Evolutionary conservation across 2,888 invertebrate species (phyloP).

Genomic region (Caenorhabditis parvicauda): DNA sequence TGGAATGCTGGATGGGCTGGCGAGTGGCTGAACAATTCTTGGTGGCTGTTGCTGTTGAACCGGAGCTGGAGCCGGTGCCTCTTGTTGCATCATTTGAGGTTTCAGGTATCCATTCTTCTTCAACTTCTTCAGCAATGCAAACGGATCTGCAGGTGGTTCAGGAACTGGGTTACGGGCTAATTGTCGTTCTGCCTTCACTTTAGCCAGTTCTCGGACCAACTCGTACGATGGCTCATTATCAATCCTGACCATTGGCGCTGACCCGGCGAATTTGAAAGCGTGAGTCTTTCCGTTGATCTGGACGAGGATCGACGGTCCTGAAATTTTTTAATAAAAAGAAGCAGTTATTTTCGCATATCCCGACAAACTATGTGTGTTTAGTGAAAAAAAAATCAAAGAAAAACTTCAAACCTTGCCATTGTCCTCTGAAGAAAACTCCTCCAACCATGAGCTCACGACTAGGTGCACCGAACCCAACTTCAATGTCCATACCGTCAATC

Average conservation of each 20-base stretch:
- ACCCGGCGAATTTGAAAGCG: constrained; percentile 80
- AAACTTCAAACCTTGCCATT: constrained; percentile 73
- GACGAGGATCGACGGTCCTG: constrained; percentile 78
- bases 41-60: constrained; percentile 13
- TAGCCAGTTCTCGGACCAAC: constrained; percentile 65
- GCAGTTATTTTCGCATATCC: neutral
- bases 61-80: too few species aligned
- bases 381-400: neutral
- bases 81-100: constrained; percentile 20
- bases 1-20: neutral
- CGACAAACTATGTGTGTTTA: too few species aligned
- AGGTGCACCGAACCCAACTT: constrained; percentile 84
- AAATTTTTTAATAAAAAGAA: constrained; percentile 5
- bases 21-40: neutral
- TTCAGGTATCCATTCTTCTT: constrained; percentile 8
- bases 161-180: constrained; percentile 2
- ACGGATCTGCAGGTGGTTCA: constrained; percentile 13
- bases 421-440: constrained; percentile 83
- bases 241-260: constrained; percentile 88
- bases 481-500: constrained; percentile 65
- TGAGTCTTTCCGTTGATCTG: constrained; percentile 78
- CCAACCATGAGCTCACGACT: constrained; percentile 87
- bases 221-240: constrained; percentile 77
- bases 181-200: constrained; percentile 12
- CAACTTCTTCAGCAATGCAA: constrained; percentile 16